Percentiles rank a stretch among this genome's conserved stretches.
Conservation (phyloP, 2,888 invertebrate genomes). For the Hypolimnas misippus region DNA sequence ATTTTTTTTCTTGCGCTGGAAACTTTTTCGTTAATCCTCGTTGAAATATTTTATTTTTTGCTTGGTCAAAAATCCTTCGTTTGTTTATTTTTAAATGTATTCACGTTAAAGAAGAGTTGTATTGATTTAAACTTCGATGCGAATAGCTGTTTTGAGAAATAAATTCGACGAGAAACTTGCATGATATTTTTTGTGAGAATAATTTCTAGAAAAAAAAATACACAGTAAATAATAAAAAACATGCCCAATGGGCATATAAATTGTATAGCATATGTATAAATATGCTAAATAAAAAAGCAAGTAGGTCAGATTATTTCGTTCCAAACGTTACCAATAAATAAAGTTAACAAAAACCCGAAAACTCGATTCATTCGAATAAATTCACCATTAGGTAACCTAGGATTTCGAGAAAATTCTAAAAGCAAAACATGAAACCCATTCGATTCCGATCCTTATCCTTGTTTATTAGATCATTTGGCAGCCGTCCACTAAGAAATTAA, state of each 20-base stretch:
- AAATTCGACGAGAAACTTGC: too few species aligned
- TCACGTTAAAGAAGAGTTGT: too few species aligned
- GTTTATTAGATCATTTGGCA: conserved; percentile 41
- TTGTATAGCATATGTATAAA: not conserved
- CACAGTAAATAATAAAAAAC: too few species aligned
- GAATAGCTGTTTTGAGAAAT: too few species aligned
- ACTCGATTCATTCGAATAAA: conserved; percentile 7
- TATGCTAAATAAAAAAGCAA: not conserved
- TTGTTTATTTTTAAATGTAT: not conserved
- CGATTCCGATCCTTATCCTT: conserved; percentile 32
- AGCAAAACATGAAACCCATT: conserved; percentile 22
- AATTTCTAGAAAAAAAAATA: too few species aligned
- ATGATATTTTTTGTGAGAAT: too few species aligned
- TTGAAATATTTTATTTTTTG: not conserved
- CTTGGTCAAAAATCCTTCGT: not conserved
- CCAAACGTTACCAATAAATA: not conserved
- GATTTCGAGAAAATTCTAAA: conserved; percentile 13
- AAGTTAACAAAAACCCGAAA: not conserved
- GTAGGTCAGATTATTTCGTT: not conserved
- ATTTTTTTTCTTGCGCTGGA: conserved; percentile 3
- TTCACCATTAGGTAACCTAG: conserved; percentile 13
- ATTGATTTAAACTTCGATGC: too few species aligned
- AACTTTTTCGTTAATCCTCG: not conserved
- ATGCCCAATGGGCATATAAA: not conserved
- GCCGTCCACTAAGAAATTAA: conserved; percentile 43